Evolutionary conservation across 2,797 vertebrate species (phyloP), one percentile per base, ranked within the genome.

Genomic region (Antennarius maculatus): DNA sequence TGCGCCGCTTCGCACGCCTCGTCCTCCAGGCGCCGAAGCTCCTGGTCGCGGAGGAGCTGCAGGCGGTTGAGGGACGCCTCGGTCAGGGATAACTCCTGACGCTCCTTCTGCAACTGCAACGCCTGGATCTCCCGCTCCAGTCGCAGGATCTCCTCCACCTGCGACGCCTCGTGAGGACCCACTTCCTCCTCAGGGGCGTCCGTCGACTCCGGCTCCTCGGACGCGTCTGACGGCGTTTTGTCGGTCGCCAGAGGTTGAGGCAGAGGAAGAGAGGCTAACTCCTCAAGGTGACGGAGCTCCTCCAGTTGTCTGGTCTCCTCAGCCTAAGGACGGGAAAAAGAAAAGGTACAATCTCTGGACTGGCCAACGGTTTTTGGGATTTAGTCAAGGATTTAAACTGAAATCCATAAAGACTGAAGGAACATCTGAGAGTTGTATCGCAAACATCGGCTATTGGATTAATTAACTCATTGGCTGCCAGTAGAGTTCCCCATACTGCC

Each of bases 71-170:
- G 86, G 0, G 97, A 97, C 6, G 94, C 94, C 68, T 96, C 94
- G 0, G 95, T 98, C 91, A 99, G 77, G 0, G 95, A 94, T 48
- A 96, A 93, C 92, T 99, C 97, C 90, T 97, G 96, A 3, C 85
- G 95, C 91, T 98, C 96, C 91, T 98, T 99, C 88, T 95, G 92
- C 0, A 96, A 92, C 85, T 97, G 96, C 73, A 94, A 86, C 0
- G 69, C 67, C 81, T 98, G 96, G 34, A 99, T 99, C 87, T 99
- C 97, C 54, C 95, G 94, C 88, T 99, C 97, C 74, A 99, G 90
- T 0, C 96, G 93, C 6, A 99, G 92, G 88, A 99, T 99, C 88
- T 97, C 97, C 79, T 99, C 97, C 75, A 99, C 96, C 84, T 99
- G 96, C 29, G 93, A 91, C 5, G 93, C 95, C 50, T 99, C 97